Base-by-base conservation (phyloP, 1,140 invertebrate genomes). In the Temnothorax curvispinosus region DNA sequence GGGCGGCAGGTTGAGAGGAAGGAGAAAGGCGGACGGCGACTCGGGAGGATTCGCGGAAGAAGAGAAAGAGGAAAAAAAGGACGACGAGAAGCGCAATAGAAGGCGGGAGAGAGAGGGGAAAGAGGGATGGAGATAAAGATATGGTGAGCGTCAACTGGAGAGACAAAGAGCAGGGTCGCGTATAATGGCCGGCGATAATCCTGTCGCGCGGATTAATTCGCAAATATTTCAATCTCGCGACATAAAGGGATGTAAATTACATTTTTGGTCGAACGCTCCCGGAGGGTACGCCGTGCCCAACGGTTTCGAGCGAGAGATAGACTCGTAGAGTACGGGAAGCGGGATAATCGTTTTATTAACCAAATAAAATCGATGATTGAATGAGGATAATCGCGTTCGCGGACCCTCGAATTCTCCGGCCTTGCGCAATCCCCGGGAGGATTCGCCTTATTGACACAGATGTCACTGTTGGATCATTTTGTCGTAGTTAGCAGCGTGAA, bases 231-330 rank as follows among this genome's bases (percentile, higher is more conserved):
- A 95, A 95, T 95, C 95, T 95, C 93, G 89, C 91, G 88, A 93
- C 92, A 95, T 94, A 95, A 95, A 95, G 92, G 94, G 95, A 95
- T 95, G 95, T 94, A 95, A 95, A 95, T 95, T 94, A 95, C 94
- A 95, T 95, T 95, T 95, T 95, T 95, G 94, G 93, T 95, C 92
- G 92, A 95, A 93, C 93, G 94, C 93, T 91, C 89, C 85, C 74
- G 84, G 81, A 88, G 91, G 89, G 88, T 89, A 85, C 62, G 50
- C 58, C 60, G 60, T 78, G 76, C 27, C 27, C 89, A 90, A 90
- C 89, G 76, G 85, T 90, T 90, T 87, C 74, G 27, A 78, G 82
- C 41, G 75, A 52, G 56, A n/a, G 85, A 69, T 86, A 44, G 74
- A 85, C 88, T 87, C 85, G 65, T 76, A 77, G 90, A 85, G 87